Conservation (phyloP, 2,888 invertebrate genomes). For the Boloria selene region DNA sequence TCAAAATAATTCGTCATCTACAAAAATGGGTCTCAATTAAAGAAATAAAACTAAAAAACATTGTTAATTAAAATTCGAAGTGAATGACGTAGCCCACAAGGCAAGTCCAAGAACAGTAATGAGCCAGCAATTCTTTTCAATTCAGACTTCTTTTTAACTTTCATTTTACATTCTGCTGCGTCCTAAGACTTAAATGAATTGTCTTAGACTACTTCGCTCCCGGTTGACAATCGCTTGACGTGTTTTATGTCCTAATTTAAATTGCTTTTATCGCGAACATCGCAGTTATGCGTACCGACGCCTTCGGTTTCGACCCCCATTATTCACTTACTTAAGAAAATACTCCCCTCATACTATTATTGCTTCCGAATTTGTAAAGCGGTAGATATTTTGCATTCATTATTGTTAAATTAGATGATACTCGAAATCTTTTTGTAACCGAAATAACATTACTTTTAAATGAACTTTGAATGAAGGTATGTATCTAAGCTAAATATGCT, state of each 20-base stretch:
- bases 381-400: conserved; percentile 9
- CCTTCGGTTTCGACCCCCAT: conserved; percentile 44
- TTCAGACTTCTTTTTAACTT: conserved; percentile 54
- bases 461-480: no score
- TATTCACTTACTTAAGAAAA: conserved; percentile 61
- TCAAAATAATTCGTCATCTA: no score
- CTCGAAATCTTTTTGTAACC: neutral
- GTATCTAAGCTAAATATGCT: no score
- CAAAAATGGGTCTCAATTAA: conserved; percentile 13
- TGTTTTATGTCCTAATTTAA: conserved; percentile 64
- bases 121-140: conserved; percentile 55
- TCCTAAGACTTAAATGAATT: conserved; percentile 67
- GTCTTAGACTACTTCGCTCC: conserved; percentile 56
- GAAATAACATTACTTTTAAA: no score
- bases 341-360: conserved; percentile 46
- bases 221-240: conserved; percentile 70
- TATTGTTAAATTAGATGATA: neutral
- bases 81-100: conserved; percentile 44
- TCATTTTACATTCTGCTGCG: conserved; percentile 54
- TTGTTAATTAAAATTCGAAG: conserved; percentile 42
- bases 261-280: conserved; percentile 63
- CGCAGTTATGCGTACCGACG: conserved; percentile 51
- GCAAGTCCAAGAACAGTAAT: conserved; percentile 48
- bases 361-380: conserved; percentile 18
- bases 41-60: conserved; percentile 24